Evolutionary conservation across 2,797 vertebrate species (phyloP), one percentile per base, ranked within the genome.

Genomic region (Sparidentex hasta): DNA sequence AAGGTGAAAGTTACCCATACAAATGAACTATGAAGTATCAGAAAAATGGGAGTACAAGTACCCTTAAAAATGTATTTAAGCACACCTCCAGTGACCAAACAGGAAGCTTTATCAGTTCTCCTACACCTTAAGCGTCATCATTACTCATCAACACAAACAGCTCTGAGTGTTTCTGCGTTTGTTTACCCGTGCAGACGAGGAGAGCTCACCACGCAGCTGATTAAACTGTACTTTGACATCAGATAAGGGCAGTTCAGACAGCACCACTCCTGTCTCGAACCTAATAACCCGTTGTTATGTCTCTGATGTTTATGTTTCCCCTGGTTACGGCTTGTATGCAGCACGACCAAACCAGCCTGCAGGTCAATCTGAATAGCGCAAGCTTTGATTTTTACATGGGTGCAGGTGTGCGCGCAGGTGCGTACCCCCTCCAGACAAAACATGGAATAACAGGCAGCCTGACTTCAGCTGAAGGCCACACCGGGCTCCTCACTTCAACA

Each of bases 211-310:
- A 33, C 43, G 51, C 50, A 29, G 54, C 43, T 76, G 61, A 66
- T 74, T 77, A 65, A 74, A 38, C 25, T 72, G 87, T 58, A 93
- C 90, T 91, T 91, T 90, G 83, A 88, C 65, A 81, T 78, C 71
- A 78, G 83, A 90, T 91, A 86, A 88, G 76, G 83, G 29, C 52
- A 59, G 21, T 54, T 58, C 2, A 74, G 52, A 57, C 25, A 13
- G 47, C 0, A 59, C 51, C 81, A 65, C 88, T 57, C 54, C 73
- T 62, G 48, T 17, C 56, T 25, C 68, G 27, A 83, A 81, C 80
- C 54, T 51, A 2, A 69, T 64, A 66, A 76, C 71, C 44, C 6
- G 1, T 0, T 2, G 7, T 21, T n/a, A 18, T 71, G 41, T 71
- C 25, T 68, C 41, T 5, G 14, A 8, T 3, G 44, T 76, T 73